These are phyloP conservation scores for Syngnathus typhle DNA, from an alignment of 2,113 vertebrate genomes.

Conservation along the genomic window DNA sequence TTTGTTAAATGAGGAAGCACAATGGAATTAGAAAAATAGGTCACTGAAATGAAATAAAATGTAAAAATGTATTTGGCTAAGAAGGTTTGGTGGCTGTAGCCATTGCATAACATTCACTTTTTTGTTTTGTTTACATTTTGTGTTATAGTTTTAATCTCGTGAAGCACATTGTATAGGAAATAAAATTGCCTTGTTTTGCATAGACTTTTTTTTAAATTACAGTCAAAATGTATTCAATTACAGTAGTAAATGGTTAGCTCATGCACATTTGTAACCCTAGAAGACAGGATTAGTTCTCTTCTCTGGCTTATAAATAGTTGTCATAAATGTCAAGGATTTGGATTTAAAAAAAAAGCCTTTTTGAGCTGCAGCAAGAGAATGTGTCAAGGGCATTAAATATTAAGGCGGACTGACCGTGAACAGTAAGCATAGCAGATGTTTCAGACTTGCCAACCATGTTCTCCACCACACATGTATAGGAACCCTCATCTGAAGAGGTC, in stretches of 20 bases:
- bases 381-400: not conserved
- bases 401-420: conserved; percentile 78
- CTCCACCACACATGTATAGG: conserved; percentile 89
- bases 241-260: not conserved
- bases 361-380: not conserved
- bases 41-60: not conserved
- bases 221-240: not conserved
- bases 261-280: conserved; percentile 26
- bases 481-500: conserved; percentile 82
- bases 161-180: too few species aligned
- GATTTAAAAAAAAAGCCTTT: not conserved
- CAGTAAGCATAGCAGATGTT: conserved; percentile 84
- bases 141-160: too few species aligned
- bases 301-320: conserved; percentile 1
- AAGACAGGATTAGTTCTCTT: not conserved
- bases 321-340: conserved; percentile 1
- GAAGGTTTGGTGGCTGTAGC: not conserved
- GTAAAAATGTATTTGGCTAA: not conserved
- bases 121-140: too few species aligned
- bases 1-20: not conserved
- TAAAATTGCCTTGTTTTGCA: too few species aligned
- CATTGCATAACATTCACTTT: too few species aligned
- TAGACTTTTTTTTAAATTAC: not conserved
- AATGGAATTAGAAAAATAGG: not conserved
- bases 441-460: conserved; percentile 95